Percentiles rank a stretch among this genome's conserved stretches.
Conservation (phyloP, 53 echinoderm and acorn worm species). For the Pentamera pediparva region DNA sequence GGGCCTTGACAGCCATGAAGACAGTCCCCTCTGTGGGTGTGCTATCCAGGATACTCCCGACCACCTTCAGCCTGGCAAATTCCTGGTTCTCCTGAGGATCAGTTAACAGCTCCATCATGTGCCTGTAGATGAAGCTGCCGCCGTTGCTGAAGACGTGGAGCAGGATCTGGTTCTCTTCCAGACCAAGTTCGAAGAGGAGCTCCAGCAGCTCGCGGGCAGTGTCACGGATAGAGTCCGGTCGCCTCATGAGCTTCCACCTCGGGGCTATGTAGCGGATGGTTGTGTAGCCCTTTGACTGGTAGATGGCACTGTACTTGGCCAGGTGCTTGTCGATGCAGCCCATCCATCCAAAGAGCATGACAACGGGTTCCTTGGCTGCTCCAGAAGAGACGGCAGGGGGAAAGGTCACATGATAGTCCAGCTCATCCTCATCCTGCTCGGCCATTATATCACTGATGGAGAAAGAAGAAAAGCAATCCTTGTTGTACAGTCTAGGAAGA, state of each 20-base stretch:
- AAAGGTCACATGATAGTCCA: conserved; percentile 94
- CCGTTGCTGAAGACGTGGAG: conserved; percentile 93
- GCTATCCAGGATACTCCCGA: conserved; percentile 75
- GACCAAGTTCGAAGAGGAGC: conserved; percentile 69
- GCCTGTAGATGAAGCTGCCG: conserved; percentile 63
- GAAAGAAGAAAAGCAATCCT: no score
- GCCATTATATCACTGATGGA: no score
- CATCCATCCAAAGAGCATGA: conserved; percentile 79
- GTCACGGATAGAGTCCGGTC: conserved; percentile 29
- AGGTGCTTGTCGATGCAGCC: conserved; percentile 83
- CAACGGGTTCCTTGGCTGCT: conserved; percentile 55
- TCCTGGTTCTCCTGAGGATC: conserved; percentile 36
- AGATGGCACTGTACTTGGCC: conserved; percentile 77
- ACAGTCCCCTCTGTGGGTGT: conserved; percentile 40
- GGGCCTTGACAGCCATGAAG: conserved; percentile 23
- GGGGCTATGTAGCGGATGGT: conserved; percentile 82
- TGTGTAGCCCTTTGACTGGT: conserved; percentile 70
- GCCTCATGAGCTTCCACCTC: conserved; percentile 30
- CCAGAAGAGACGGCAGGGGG: conserved; percentile 67
- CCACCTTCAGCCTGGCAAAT: conserved; percentile 45
- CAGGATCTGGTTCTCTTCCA: conserved; percentile 78
- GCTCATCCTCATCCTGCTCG: conserved; percentile 44
- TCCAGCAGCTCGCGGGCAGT: conserved; percentile 68
- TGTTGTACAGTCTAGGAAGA: no score
- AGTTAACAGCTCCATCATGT: conserved; percentile 61